A percentile compares a stretch with the other conserved stretches of the same genome.
Conservation (phyloP, 2,797 vertebrate genomes). For the Cephalopachus bancanus region DNA sequence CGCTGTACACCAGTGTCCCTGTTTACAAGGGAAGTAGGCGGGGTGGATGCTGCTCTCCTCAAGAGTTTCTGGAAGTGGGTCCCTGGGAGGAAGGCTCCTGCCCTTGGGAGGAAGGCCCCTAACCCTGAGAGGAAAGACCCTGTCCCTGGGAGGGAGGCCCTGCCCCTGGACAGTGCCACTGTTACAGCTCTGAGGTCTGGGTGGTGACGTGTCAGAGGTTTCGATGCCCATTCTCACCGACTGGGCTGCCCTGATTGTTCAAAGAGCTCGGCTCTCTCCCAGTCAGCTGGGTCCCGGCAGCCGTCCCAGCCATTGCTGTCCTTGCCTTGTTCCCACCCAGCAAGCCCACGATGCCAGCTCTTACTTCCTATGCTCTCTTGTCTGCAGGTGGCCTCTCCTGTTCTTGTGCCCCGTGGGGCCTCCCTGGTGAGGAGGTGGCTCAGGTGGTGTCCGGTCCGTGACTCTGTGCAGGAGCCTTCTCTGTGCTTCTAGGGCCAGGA, state of each 20-base stretch:
- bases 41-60: not conserved
- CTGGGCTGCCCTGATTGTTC: no score
- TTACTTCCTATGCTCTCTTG: not conserved
- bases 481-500: not conserved
- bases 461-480: not conserved
- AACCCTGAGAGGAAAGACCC: no score
- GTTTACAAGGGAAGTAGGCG: not conserved
- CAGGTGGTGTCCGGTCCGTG: not conserved
- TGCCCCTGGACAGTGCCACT: no score
- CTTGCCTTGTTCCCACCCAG: not conserved
- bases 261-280: no score
- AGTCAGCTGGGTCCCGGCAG: no score
- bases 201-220: no score
- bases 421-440: not conserved
- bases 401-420: not conserved
- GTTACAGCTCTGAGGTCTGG: no score
- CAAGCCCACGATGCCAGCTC: not conserved
- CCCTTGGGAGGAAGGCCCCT: no score
- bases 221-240: no score
- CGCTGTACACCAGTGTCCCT: not conserved
- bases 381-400: not conserved
- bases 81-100: not conserved
- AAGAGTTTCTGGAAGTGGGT: no score
- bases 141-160: no score
- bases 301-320: no score